Conservation (phyloP, 1,140 invertebrate genomes). For the Drosophila parabipectinata region DNA sequence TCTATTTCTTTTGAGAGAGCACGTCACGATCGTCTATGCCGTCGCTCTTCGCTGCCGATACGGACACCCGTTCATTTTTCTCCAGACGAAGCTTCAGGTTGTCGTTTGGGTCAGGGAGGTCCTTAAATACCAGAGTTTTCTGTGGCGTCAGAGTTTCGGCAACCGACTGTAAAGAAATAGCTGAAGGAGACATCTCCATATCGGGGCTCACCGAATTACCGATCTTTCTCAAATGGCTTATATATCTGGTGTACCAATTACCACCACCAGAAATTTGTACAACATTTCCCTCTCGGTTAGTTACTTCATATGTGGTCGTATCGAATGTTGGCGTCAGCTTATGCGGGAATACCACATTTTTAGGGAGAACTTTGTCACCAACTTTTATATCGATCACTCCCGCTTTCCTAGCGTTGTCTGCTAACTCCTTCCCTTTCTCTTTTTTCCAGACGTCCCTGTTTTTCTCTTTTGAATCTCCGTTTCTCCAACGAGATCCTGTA, state of each 20-base stretch:
- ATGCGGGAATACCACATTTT: slow-evolving; percentile 1
- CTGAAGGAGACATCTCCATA: not conserved
- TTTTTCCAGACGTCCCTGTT: not conserved
- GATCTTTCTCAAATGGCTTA: not conserved
- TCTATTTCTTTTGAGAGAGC: no score
- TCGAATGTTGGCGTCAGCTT: slow-evolving; percentile 4
- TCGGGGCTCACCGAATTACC: not conserved
- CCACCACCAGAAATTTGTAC: not conserved
- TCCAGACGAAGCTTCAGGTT: not conserved
- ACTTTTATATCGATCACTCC: no score
- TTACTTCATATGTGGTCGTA: slow-evolving; percentile 7
- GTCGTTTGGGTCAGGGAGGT: not conserved
- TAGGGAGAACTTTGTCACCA: not conserved
- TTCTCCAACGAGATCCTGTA: no score
- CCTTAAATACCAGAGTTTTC: not conserved
- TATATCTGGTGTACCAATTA: not conserved
- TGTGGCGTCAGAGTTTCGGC: not conserved
- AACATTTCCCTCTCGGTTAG: slow-evolving; percentile 1
- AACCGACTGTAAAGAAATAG: not conserved
- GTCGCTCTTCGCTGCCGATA: no score
- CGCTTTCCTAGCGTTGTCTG: slow-evolving; percentile 1
- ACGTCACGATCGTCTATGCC: no score
- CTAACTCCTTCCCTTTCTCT: slow-evolving; percentile 1
- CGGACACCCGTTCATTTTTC: slow-evolving; percentile 1
- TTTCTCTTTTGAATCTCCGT: no score